A percentile compares a stretch with the other conserved stretches of the same genome.
Conservation (phyloP, 2,113 vertebrate species). For the Cheirogaleus medius region DNA sequence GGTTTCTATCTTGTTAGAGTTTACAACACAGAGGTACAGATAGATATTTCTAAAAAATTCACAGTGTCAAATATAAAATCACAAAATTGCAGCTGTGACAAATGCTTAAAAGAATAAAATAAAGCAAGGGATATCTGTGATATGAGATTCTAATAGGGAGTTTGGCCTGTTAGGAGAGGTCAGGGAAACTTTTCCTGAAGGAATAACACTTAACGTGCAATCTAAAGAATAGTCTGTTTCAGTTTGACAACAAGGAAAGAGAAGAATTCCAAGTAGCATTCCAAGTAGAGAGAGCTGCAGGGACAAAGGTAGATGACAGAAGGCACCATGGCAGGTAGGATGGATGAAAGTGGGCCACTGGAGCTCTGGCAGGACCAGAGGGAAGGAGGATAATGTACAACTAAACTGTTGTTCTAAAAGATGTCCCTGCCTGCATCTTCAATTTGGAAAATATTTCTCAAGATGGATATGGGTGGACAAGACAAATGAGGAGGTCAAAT, state of each 20-base stretch:
- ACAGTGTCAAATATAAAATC: neutral
- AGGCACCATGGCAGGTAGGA: neutral
- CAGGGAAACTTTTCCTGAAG: neutral
- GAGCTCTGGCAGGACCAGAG: no score
- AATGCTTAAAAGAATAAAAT: neutral
- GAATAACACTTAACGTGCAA: neutral
- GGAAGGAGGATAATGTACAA: no score
- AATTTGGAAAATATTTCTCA: neutral
- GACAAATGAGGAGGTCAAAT: neutral
- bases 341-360: no score
- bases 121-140: neutral
- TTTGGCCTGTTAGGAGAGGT: neutral
- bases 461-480: neutral
- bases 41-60: neutral
- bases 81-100: neutral
- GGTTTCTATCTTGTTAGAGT: neutral
- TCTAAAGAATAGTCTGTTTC: neutral
- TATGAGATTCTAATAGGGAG: neutral
- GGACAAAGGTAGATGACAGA: neutral
- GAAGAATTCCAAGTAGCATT: neutral
- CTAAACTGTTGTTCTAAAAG: neutral
- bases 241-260: neutral
- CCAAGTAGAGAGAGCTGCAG: neutral
- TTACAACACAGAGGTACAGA: neutral
- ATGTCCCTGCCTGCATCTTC: neutral